Evolutionary conservation across 2,888 invertebrate species (phyloP).

Genomic region (Oligia fasciuncula): DNA sequence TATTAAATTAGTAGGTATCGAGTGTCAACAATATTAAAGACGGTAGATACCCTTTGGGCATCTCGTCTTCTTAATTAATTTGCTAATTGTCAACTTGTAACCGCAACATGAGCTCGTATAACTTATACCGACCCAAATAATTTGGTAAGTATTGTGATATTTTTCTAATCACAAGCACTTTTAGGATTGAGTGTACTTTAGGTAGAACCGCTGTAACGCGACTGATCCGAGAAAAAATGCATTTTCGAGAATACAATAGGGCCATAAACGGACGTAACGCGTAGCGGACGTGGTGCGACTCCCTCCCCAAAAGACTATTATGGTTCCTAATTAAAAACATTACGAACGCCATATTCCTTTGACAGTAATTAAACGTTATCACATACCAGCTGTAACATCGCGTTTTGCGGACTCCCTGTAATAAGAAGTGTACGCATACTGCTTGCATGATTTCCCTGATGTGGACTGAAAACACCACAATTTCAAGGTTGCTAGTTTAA

Average conservation of each 20-base stretch:
- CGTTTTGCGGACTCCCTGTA: neutral
- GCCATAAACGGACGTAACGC: no score
- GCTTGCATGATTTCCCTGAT: neutral
- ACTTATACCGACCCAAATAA: no score
- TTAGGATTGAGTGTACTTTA: no score
- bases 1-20: neutral
- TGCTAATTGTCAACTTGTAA: neutral
- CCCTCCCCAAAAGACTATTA: neutral
- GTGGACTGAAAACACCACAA: neutral
- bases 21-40: neutral
- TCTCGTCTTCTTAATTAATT: neutral
- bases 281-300: no score
- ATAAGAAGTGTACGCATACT: neutral
- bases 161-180: no score
- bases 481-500: neutral
- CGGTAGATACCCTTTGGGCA: neutral
- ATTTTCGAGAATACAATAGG: no score
- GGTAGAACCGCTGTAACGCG: no score
- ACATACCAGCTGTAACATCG: neutral
- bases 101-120: no score
- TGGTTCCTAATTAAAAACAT: slow-evolving; percentile 13
- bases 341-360: neutral
- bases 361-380: slow-evolving; percentile 1
- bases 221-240: no score
- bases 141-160: no score